A percentile compares a stretch with the other conserved stretches of the same genome.
Conservation (phyloP, 2,797 vertebrate genomes). For the Pelodytes ibericus region DNA sequence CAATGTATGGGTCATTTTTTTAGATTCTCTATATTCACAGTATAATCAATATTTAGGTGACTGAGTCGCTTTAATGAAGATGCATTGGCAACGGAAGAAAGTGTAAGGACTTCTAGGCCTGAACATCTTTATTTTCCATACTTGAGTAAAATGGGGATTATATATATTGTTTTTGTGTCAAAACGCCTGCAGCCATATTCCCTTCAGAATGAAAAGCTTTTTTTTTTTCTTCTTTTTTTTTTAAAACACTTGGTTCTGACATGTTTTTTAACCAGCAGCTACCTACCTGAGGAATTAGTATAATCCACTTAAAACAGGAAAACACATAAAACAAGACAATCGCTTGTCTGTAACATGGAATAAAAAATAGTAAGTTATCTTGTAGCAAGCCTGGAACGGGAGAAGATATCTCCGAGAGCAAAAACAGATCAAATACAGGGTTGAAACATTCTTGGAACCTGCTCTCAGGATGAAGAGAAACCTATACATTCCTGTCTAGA, state of each 20-base stretch:
- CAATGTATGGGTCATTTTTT: too few species aligned
- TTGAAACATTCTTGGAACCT: background rate
- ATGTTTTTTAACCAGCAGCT: constrained; percentile 9
- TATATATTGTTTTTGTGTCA: too few species aligned
- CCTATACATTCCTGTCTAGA: background rate
- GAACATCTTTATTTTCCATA: too few species aligned
- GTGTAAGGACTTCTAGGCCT: too few species aligned
- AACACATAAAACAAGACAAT: background rate
- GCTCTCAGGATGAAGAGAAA: background rate
- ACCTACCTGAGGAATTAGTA: constrained; percentile 1
- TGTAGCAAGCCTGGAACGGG: background rate
- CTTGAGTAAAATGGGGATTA: too few species aligned
- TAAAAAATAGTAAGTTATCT: background rate
- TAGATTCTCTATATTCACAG: too few species aligned
- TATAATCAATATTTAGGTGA: too few species aligned
- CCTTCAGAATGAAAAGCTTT: background rate
- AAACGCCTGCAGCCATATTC: background rate
- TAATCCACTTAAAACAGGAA: background rate
- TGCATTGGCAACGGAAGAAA: too few species aligned
- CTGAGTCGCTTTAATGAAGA: too few species aligned
- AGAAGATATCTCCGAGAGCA: background rate
- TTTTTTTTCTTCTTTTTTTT: too few species aligned
- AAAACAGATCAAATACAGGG: background rate
- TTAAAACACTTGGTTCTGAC: background rate
- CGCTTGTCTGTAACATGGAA: background rate